Base-by-base conservation (phyloP, 2,113 vertebrate species). In the Vidua macroura region DNA sequence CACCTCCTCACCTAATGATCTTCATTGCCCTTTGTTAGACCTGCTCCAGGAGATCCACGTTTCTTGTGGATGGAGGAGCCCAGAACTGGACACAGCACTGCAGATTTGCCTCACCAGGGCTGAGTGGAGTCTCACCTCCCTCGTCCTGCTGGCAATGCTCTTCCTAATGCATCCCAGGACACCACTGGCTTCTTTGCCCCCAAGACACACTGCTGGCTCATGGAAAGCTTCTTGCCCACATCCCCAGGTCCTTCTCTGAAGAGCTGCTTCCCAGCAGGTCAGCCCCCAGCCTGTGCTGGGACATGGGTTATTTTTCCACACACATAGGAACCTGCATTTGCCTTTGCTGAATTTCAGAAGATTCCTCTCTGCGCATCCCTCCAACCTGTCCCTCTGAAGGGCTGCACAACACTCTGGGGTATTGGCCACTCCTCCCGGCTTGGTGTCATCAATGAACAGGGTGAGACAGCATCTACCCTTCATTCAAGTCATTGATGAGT, bases 121-220 rank as follows among this genome's bases (percentile, higher is more conserved):
- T 62, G 41, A 69, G 7, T 9, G 27, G 4, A 68, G 21, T 24
- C 5, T 43, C 48, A 18, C 6, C 7, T 68, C 14, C 24, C 20
- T 68, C 0, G 0, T 2, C 21, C 30, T 19, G 11, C 30, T 55
- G 41, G 11, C 20, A 31, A 8, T 31, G n/a, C 4, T 49, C 1
- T 35, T 43, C 30, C 48, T 55, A 16, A 55, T 23, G 11, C 12
- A 48, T 1, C 25, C 41, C 70, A 76, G 55, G 70, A 30, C 11
- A 39, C 23, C 39, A 10, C 1, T 28, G 53, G 46, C 15, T 85
- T 23, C 35, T 35, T 44, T 44, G 13, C 4, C 17, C 44, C 37
- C 13, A 37, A 11, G 46, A 44, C 53, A 67, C 33, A 37, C 37
- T 59, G 52, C 44, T 59, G 68, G 18, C 5, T 31, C 37, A 44